Base-by-base conservation (phyloP, 1,140 invertebrate genomes). In the Lanistes nyassanus region DNA sequence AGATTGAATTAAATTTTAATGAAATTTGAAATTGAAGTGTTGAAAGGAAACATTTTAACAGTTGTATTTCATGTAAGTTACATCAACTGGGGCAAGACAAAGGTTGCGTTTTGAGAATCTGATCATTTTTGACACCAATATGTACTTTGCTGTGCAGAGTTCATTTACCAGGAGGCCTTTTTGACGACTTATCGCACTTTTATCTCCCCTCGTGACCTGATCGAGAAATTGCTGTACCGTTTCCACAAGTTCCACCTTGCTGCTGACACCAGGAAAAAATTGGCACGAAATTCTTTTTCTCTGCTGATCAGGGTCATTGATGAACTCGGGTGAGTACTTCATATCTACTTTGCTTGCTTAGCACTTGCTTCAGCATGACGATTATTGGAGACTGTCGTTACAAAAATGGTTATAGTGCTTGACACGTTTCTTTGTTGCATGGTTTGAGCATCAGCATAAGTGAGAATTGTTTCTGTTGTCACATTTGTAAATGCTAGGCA, bases 121-220 rank as follows among this genome's bases (percentile, higher is more conserved):
- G 42, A 47, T 47, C 42, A 13, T 9, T 47, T 47, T 68, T 26
- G 29, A 19, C 26, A n/a, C 19, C 34, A 13, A 42, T 31, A 4
- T 31, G 13, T 71, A 76, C 80, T 53, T 72, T 78, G 34, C 55
- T 73, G 80, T 80, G 39, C 91, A 96, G 96, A 96, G 90, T 96
- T 96, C 88, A 92, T 95, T 86, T 98, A 97, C 90, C 96, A 97
- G 92, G 97, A 98, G 91, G 97, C 97, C 53, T 99, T 99, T 90
- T 92, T 99, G 79, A 96, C 96, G 34, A 99, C 97, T 56, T 99
- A 98, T 89, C 92, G 97, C 81, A 98, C 97, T 74, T 98, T 98
- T 90, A 93, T 98, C 83, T 91, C 94, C 64, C 95, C 97, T n/a
- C 88, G 93, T 72, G 94, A 95, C 77, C 91, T 98, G 75, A 94